Evolutionary conservation across 2,888 invertebrate genomes (phyloP).

Genomic region (Tiliacea aurago): DNA sequence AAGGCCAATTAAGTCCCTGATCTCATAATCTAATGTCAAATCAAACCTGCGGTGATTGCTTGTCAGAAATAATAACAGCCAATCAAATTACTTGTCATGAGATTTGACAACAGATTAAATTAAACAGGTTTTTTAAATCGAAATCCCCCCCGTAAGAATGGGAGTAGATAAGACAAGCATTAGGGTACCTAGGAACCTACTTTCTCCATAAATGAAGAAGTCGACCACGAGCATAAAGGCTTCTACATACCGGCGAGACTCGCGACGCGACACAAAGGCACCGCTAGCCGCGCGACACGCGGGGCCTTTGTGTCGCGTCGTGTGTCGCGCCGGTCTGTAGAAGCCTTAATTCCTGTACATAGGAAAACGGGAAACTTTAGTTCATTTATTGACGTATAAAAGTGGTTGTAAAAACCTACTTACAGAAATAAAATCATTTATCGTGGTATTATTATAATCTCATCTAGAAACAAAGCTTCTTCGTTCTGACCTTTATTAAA

Average conservation of each 20-base stretch:
- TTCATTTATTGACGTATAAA: too few species aligned
- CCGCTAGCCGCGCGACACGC: too few species aligned
- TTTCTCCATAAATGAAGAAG: background rate
- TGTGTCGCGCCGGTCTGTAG: too few species aligned
- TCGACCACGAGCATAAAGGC: too few species aligned
- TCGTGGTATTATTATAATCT: background rate
- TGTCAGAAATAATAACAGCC: constrained; percentile 34
- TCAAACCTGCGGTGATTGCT: constrained; percentile 13
- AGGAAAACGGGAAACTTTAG: background rate
- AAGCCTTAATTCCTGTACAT: too few species aligned
- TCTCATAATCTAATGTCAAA: constrained; percentile 37
- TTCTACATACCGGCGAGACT: too few species aligned
- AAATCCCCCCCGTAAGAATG: background rate
- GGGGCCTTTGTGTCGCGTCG: too few species aligned
- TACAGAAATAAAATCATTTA: too few species aligned
- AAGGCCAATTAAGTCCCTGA: constrained; percentile 13
- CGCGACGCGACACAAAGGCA: too few species aligned
- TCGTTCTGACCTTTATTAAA: background rate
- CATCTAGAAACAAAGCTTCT: background rate
- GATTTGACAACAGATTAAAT: constrained; percentile 20
- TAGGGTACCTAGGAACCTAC: background rate
- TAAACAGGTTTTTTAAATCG: background rate
- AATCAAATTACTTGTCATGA: constrained; percentile 1
- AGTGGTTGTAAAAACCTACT: too few species aligned
- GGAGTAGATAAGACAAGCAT: background rate